Evolutionary conservation across 2,797 vertebrate species (phyloP).

Genomic region (Sebastes oblongus): DNA sequence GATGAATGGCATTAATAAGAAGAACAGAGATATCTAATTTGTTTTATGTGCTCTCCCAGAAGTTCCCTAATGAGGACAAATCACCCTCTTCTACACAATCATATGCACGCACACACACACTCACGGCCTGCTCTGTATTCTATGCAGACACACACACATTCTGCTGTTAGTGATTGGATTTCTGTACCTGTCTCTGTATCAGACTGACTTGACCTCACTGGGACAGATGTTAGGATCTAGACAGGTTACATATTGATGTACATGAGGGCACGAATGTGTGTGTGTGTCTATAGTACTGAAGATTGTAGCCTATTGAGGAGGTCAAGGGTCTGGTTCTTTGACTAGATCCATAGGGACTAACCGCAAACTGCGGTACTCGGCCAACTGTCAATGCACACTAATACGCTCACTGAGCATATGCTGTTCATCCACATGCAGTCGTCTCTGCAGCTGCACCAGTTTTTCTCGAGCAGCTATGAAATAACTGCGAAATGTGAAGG

Average conservation of each 20-base stretch:
- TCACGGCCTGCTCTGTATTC: background rate
- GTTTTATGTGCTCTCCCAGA: background rate
- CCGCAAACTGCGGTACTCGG: background rate
- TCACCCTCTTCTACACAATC: background rate
- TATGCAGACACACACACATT: background rate
- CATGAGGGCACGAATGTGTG: background rate
- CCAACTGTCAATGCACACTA: background rate
- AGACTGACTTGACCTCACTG: background rate
- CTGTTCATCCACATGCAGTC: background rate
- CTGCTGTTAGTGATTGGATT: background rate
- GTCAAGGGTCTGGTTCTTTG: background rate
- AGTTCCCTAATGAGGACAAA: conserved; percentile 9
- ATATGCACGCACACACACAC: background rate
- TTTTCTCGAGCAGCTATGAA: background rate
- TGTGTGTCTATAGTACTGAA: background rate
- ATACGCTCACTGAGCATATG: background rate
- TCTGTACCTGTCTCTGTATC: background rate
- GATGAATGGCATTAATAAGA: conserved; percentile 1
- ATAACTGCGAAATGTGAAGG: background rate
- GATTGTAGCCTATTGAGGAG: background rate
- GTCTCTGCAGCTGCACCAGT: background rate
- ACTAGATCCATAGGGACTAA: conserved; percentile 4
- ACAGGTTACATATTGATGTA: background rate
- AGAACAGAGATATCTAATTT: background rate
- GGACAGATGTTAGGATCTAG: background rate